A percentile compares a stretch with the other conserved stretches of the same genome.
Conservation (phyloP, 2,797 vertebrate genomes). For the Lithobates pipiens region DNA sequence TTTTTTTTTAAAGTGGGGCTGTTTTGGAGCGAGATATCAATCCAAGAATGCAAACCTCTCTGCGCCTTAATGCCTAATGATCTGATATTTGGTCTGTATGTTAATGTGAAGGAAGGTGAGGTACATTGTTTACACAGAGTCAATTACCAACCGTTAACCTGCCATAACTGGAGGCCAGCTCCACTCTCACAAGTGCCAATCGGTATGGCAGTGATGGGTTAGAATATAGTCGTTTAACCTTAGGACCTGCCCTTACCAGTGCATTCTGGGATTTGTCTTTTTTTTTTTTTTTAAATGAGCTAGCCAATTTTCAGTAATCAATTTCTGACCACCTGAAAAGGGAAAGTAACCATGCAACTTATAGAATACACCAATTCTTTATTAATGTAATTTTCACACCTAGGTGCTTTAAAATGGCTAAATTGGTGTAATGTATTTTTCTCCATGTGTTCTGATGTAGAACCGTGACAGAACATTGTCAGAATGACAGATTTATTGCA, state of each 20-base stretch:
- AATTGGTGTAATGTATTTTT: no score
- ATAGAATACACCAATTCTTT: no score
- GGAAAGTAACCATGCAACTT: no score
- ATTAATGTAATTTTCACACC: no score
- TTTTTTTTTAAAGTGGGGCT: neutral
- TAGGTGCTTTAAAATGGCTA: no score
- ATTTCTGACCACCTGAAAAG: no score
- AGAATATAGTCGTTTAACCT: neutral
- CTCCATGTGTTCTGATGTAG: no score
- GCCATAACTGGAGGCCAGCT: conserved; percentile 41
- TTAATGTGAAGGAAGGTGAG: neutral
- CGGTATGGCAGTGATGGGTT: conserved; percentile 9
- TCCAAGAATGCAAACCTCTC: conserved; percentile 40
- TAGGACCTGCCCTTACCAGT: neutral
- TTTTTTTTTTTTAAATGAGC: no score
- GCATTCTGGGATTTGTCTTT: conserved; percentile 54
- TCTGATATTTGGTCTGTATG: neutral
- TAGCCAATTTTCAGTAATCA: no score
- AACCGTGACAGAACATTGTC: no score
- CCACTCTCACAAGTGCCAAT: conserved; percentile 60
- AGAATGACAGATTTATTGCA: no score
- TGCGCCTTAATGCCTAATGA: conserved; percentile 39
- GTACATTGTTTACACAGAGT: conserved; percentile 31
- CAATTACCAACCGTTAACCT: conserved; percentile 24
- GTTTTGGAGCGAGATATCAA: neutral